Base-by-base conservation (phyloP, 2,888 invertebrate genomes). In the Cephus nigrinus region DNA sequence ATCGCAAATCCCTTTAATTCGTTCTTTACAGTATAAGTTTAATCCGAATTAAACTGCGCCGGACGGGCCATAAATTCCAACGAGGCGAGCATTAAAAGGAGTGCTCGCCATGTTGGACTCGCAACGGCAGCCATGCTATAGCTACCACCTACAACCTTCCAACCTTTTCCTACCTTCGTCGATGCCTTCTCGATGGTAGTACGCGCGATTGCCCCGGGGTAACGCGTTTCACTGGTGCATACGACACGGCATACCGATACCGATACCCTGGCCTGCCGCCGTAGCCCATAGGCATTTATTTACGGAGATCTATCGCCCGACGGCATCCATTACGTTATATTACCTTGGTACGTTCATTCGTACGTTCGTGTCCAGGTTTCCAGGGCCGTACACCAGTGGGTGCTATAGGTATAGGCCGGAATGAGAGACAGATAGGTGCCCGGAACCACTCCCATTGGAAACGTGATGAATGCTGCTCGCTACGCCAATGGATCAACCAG, bases 1-100 rank as follows among this genome's bases (percentile, higher is more conserved):
- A 90, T 90, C 88, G 90, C 87, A 86, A 88, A 89, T 89, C 88
- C 88, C 86, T 90, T 90, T 89, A 90, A 90, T 90, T 88, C 89
- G 90, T 87, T 89, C 85, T 87, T 88, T 86, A 85, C 87, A 87
- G 86, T 87, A 86, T 86, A 87, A 88, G 87, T 88, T 88, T 86
- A 87, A 87, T 88, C 87, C 87, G 86, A 88, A 89, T 89, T 87
- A 87, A 88, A 88, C 90, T 88, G 88, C 84, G 84, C 84, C 81
- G 85, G 86, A 88, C 86, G 86, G 84, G 85, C 86, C 87, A 88
- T 90, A 88, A 88, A 90, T 89, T 87, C 86, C 84, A 82, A 79
- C 83, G 82, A 80, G 82, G 83, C 76, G 73, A 81, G 86, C 85
- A 87, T 85, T 86, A 87, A 87, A 85, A 86, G 87, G 85, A 84